Conservation (phyloP, 2,797 vertebrate genomes). For the Peromyscus melanophrys region DNA sequence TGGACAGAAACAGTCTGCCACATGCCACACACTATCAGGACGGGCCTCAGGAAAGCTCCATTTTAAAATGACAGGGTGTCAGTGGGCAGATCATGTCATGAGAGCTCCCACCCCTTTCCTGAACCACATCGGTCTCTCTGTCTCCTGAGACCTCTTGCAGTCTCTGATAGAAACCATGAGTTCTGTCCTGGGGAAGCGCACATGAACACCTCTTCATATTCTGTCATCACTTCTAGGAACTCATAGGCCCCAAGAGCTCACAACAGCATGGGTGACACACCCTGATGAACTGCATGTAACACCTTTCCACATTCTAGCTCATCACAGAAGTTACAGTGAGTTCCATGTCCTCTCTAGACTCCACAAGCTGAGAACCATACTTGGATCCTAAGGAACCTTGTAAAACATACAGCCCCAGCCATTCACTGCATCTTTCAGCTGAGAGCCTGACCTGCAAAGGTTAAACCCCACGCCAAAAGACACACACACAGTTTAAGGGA, state of each 20-base stretch:
- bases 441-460: background rate
- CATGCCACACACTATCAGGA: background rate
- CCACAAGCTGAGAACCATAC: background rate
- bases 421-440: background rate
- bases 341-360: background rate
- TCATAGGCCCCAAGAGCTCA: background rate
- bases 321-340: background rate
- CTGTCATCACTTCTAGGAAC: background rate
- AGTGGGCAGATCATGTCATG: background rate
- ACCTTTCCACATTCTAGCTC: background rate
- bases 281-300: background rate
- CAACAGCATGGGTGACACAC: background rate
- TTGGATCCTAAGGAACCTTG: background rate
- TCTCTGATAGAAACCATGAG: background rate
- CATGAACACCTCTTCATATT: background rate
- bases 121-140: background rate
- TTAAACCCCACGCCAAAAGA: background rate
- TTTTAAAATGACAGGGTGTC: background rate
- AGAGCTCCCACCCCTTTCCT: background rate
- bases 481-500: background rate
- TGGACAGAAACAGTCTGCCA: background rate
- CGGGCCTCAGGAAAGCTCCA: too few species aligned
- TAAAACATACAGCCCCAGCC: background rate
- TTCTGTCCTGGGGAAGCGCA: background rate
- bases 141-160: background rate